phyloP scores from a whole-genome alignment of 2,888 invertebrate species.

The Heteropelma amictum region DNA sequence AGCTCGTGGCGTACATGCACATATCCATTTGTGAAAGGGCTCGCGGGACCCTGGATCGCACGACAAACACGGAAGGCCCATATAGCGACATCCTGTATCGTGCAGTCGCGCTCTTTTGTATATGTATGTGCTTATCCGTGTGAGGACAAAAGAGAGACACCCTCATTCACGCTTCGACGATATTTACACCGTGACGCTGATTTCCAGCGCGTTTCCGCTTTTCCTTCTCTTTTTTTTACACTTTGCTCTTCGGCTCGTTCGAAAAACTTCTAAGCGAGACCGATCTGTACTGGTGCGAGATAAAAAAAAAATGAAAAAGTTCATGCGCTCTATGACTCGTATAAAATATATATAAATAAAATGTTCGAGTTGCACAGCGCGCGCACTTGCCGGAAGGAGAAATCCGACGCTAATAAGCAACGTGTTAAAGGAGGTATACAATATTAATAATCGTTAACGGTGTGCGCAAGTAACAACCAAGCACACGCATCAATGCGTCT shows the following conservation, averaged over 20 bases:
- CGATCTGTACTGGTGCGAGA: constrained; percentile 28
- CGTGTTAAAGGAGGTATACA: no score
- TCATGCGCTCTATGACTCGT: constrained; percentile 10
- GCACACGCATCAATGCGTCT: not conserved
- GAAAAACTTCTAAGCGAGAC: constrained; percentile 47
- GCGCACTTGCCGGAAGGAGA: constrained; percentile 1
- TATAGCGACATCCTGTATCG: constrained; percentile 69
- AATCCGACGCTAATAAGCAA: no score
- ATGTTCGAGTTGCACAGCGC: not conserved
- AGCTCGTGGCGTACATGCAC: no score
- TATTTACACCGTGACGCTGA: constrained; percentile 72
- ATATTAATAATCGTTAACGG: constrained; percentile 4
- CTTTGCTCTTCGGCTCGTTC: constrained; percentile 36
- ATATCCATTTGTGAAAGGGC: no score
- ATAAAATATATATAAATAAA: constrained; percentile 34
- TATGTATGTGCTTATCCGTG: not conserved
- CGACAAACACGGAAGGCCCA: constrained; percentile 68
- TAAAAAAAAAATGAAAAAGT: constrained; percentile 4
- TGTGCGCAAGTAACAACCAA: constrained; percentile 10
- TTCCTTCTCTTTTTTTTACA: constrained; percentile 64
- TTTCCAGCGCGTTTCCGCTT: constrained; percentile 71
- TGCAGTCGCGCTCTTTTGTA: constrained; percentile 8
- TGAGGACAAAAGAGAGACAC: constrained; percentile 56
- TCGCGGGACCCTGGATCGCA: no score
- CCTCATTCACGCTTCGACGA: constrained; percentile 69